A percentile compares a stretch with the other conserved stretches of the same genome.
These are phyloP conservation scores for Timema podura DNA, from an alignment of 2,888 invertebrate genomes.

Conservation along the genomic window DNA sequence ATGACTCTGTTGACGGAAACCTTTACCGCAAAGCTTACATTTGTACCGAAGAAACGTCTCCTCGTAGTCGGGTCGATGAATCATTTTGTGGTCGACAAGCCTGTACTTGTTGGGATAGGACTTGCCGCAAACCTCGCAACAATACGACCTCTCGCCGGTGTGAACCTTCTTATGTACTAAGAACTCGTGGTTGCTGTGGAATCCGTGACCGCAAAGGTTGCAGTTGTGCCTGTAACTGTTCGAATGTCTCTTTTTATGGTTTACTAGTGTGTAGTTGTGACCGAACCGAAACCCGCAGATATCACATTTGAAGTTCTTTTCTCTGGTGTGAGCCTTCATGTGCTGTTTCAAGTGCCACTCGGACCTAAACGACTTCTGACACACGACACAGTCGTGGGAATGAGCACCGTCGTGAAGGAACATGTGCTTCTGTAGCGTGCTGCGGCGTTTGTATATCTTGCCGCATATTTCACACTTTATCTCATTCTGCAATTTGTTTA, in stretches of 20 bases:
- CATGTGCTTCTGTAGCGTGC: conserved; percentile 57
- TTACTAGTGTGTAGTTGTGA: conserved; percentile 32
- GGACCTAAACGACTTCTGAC: conserved; percentile 41
- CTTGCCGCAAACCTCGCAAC: conserved; percentile 39
- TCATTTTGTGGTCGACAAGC: conserved; percentile 37
- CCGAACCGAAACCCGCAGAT: conserved; percentile 27
- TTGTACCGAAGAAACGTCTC: conserved; percentile 30
- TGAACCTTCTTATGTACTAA: conserved; percentile 19
- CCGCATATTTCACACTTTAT: conserved; percentile 23
- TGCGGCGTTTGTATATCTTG: background rate
- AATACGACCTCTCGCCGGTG: conserved; percentile 31
- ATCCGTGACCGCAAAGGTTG: conserved; percentile 22
- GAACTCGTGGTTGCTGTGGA: conserved; percentile 15
- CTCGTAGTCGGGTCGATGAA: conserved; percentile 35
- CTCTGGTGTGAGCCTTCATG: conserved; percentile 38
- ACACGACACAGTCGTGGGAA: conserved; percentile 42
- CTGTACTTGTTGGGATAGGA: conserved; percentile 39
- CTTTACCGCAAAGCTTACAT: conserved; percentile 48
- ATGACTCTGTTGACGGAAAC: conserved; percentile 42
- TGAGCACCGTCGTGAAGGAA: conserved; percentile 50
- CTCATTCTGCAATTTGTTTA: too few species aligned
- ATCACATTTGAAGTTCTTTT: conserved; percentile 33
- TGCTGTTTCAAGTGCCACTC: conserved; percentile 46
- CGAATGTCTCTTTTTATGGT: conserved; percentile 27
- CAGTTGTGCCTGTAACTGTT: conserved; percentile 14